phyloP scores from a whole-genome alignment of 2,113 vertebrate species.

The Cyanoderma ruficeps region DNA sequence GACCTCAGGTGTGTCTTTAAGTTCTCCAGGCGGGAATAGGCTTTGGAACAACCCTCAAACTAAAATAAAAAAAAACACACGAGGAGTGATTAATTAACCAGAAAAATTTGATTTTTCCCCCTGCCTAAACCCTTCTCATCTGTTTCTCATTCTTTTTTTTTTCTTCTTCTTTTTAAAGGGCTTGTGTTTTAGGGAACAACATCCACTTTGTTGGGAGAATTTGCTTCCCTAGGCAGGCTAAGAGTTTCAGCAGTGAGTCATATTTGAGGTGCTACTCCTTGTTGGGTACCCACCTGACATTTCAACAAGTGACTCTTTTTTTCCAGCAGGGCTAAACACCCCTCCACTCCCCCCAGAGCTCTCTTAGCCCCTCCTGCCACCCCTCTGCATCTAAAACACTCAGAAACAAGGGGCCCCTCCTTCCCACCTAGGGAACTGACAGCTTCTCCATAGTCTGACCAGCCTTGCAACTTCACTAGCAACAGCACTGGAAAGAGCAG shows the following conservation, averaged over 20 bases:
- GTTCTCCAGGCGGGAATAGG: constrained; percentile 97
- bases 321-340: not conserved
- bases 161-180: constrained; percentile 18
- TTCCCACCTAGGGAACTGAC: not conserved
- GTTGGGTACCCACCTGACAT: constrained; percentile 11
- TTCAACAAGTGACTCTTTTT: constrained; percentile 41
- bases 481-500: not conserved
- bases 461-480: not conserved
- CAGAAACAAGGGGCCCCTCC: not conserved
- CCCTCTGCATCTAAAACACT: not conserved
- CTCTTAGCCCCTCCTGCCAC: not conserved
- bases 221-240: not conserved
- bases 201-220: constrained; percentile 60
- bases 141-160: constrained; percentile 63
- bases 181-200: constrained; percentile 64
- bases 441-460: not conserved
- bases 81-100: constrained; percentile 63
- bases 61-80: constrained; percentile 70
- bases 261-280: constrained; percentile 36
- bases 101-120: constrained; percentile 41
- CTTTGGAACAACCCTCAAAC: constrained; percentile 97
- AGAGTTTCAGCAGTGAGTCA: constrained; percentile 29
- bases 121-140: constrained; percentile 52
- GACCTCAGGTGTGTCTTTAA: constrained; percentile 98
- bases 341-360: not conserved